phyloP scores from a whole-genome alignment of 2,113 vertebrate genomes.

The Nesogale talazaci region DNA sequence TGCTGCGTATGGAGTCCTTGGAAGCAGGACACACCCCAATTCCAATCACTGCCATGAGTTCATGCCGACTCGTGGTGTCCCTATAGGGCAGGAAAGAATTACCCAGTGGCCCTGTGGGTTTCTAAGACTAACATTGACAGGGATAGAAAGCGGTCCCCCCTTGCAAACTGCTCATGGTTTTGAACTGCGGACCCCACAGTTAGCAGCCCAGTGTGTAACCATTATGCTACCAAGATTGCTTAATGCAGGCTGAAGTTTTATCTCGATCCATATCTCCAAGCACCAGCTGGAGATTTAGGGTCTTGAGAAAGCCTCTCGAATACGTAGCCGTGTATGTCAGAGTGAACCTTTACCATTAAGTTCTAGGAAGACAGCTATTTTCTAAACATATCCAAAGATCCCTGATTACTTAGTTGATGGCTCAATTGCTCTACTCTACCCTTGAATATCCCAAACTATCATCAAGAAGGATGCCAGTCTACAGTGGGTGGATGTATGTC shows the following conservation, averaged over 20 bases:
- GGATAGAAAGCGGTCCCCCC: no score
- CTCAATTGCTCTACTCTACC: background rate
- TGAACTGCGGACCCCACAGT: no score
- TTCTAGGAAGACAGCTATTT: background rate
- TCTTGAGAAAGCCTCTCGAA: conserved; percentile 6
- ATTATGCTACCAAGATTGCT: background rate
- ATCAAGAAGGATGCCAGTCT: background rate
- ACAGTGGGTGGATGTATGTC: no score
- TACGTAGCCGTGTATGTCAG: background rate
- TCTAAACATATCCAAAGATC: conserved; percentile 10
- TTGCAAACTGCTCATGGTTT: no score
- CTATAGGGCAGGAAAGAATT: no score
- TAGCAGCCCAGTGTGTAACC: no score
- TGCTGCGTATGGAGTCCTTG: conserved; percentile 25
- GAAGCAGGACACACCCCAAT: no score
- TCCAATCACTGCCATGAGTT: no score
- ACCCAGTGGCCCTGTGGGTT: no score
- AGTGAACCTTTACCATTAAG: background rate
- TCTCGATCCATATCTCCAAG: background rate
- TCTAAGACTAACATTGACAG: no score
- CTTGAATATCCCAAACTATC: background rate
- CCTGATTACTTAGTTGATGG: background rate
- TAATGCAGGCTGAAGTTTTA: background rate
- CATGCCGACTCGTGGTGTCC: no score
- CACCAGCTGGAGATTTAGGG: background rate